Percentiles rank a stretch among this genome's conserved stretches.
Conservation (phyloP, 2,113 vertebrate species). For the Podarcis muralis region DNA sequence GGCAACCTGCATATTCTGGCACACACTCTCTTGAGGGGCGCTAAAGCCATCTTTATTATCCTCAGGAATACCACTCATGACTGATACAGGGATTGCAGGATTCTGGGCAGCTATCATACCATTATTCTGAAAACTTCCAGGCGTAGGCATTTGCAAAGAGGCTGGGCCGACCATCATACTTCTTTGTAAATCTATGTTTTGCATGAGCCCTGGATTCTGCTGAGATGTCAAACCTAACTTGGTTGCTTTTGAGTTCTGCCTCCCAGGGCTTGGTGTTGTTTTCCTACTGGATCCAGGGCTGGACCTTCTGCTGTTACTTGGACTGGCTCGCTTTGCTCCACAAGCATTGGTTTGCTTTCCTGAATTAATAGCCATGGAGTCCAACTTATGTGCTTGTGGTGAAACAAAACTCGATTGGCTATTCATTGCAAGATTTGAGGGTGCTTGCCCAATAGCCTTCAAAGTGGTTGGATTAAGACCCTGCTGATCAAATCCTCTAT, state of each 20-base stretch:
- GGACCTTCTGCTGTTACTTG: conserved; percentile 92
- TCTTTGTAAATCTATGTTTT: conserved; percentile 83
- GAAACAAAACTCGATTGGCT: conserved; percentile 75
- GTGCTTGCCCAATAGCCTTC: conserved; percentile 97
- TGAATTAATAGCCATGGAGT: conserved; percentile 80
- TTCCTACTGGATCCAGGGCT: conserved; percentile 94
- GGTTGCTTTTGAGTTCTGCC: conserved; percentile 88
- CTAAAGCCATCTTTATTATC: conserved; percentile 83
- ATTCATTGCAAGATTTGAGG: conserved; percentile 83
- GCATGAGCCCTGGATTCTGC: conserved; percentile 81
- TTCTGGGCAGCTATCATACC: conserved; percentile 78
- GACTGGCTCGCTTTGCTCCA: conserved; percentile 91
- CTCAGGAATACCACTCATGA: conserved; percentile 68
- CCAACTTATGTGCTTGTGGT: conserved; percentile 80
- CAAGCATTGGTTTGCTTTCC: conserved; percentile 85
- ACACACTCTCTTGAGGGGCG: conserved; percentile 76
- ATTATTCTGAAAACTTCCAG: conserved; percentile 77
- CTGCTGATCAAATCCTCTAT: conserved; percentile 96
- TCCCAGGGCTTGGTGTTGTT: conserved; percentile 92
- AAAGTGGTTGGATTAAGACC: conserved; percentile 97
- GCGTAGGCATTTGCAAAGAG: conserved; percentile 77
- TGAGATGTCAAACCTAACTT: conserved; percentile 83
- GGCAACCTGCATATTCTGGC: conserved; percentile 71
- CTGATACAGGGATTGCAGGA: conserved; percentile 69
- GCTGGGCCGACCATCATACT: conserved; percentile 82